Evolutionary conservation across 1,140 invertebrate genomes (phyloP).

Genomic region (Anoplophora glabripennis): DNA sequence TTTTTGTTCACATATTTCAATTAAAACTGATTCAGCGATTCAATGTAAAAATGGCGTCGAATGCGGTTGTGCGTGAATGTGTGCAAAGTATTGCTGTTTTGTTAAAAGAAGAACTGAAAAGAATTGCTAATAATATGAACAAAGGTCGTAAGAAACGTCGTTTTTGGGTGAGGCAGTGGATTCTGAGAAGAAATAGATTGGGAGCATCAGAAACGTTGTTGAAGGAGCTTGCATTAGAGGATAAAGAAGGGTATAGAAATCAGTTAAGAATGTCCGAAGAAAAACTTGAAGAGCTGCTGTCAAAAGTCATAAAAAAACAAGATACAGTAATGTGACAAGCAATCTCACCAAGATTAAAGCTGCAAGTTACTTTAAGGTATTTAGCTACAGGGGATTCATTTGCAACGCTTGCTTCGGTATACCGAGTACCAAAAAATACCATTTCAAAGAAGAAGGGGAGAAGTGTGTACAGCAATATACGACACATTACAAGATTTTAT

Average conservation of each 20-base stretch:
- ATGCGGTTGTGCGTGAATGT: constrained; percentile 26
- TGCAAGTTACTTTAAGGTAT: too few species aligned
- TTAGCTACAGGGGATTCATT: constrained; percentile 5
- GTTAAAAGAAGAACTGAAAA: constrained; percentile 32
- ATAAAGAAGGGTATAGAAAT: constrained; percentile 31
- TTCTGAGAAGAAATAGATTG: constrained; percentile 30
- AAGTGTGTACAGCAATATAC: too few species aligned
- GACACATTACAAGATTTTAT: constrained; percentile 32
- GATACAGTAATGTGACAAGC: too few species aligned
- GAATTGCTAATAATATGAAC: constrained; percentile 24
- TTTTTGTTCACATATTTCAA: too few species aligned
- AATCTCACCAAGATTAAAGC: too few species aligned
- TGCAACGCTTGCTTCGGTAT: constrained; percentile 19
- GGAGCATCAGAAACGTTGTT: constrained; percentile 26
- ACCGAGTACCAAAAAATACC: constrained; percentile 32
- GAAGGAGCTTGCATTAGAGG: constrained; percentile 31
- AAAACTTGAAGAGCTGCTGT: constrained; percentile 32
- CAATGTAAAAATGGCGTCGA: constrained; percentile 19
- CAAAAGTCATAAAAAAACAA: constrained; percentile 16
- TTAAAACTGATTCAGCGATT: too few species aligned
- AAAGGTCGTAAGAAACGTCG: constrained; percentile 31
- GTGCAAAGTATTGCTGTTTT: constrained; percentile 22
- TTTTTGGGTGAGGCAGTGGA: constrained; percentile 32
- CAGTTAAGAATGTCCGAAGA: constrained; percentile 32
- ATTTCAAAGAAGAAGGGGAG: too few species aligned